phyloP scores from a whole-genome alignment of 2,888 invertebrate species.

The Rhopalosiphum nymphaeae region DNA sequence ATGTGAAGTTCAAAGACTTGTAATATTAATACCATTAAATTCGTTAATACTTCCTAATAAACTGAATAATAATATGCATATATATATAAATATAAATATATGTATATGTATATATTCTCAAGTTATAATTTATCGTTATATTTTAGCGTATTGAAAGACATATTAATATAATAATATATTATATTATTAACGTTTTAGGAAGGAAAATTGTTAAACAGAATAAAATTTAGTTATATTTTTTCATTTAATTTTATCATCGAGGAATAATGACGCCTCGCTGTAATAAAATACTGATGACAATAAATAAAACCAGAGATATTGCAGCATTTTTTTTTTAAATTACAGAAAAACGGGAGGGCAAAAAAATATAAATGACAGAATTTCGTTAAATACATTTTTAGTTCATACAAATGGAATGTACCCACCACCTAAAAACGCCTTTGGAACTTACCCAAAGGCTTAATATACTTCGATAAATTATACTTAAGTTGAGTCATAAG shows the following conservation, averaged over 20 bases:
- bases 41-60: not conserved
- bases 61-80: not conserved
- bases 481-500: conserved; percentile 46
- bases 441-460: conserved; percentile 32
- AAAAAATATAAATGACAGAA: conserved; percentile 20
- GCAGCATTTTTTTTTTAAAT: conserved; percentile 23
- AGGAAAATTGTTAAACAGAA: conserved; percentile 3
- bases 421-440: not conserved
- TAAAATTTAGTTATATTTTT: not conserved
- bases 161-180: not conserved
- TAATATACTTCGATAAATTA: conserved; percentile 48
- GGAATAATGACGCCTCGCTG: conserved; percentile 1
- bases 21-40: not conserved
- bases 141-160: not conserved
- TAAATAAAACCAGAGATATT: conserved; percentile 45
- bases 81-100: too few relatives aligned
- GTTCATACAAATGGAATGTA: conserved; percentile 13
- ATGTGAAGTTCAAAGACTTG: not conserved
- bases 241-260: conserved; percentile 28
- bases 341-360: not conserved
- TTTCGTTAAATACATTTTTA: conserved; percentile 46
- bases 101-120: not conserved
- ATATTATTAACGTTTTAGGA: not conserved
- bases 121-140: not conserved
- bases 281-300: conserved; percentile 26